Percentiles rank a stretch among this genome's conserved stretches.
Conservation (phyloP, 53 echinoderm and acorn worm genomes). For the Antedon mediterranea region DNA sequence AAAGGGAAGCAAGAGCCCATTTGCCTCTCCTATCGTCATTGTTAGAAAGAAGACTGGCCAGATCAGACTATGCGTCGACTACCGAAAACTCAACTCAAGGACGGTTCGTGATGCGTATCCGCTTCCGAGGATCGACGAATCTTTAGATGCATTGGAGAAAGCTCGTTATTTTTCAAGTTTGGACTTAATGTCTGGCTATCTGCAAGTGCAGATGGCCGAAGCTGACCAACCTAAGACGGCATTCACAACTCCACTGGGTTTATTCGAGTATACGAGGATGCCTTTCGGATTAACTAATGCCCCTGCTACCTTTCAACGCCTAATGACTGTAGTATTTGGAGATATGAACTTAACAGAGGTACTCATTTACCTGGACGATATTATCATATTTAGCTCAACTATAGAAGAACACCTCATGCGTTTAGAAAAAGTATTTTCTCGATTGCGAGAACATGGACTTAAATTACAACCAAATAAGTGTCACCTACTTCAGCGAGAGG, state of each 20-base stretch:
- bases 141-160: no score
- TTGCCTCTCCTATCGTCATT: no score
- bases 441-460: conserved; percentile 17
- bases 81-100: no score
- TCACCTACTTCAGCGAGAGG: no score
- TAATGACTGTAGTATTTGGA: conserved; percentile 19
- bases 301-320: conserved; percentile 23
- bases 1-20: no score
- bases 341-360: conserved; percentile 22
- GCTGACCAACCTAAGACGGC: conserved; percentile 21
- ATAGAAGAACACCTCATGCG: conserved; percentile 18
- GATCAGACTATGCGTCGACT: no score
- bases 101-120: no score
- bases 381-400: conserved; percentile 24
- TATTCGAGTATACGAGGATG: conserved; percentile 25
- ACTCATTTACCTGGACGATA: conserved; percentile 19
- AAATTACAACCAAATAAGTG: no score
- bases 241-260: conserved; percentile 25
- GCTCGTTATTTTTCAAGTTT: no score
- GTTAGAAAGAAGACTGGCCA: no score
- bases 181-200: conserved; percentile 25
- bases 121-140: no score
- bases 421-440: conserved; percentile 11
- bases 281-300: conserved; percentile 28
- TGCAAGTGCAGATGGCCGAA: conserved; percentile 18